Conservation (phyloP, 2,888 invertebrate species). For the Pasiphila rectangulata region DNA sequence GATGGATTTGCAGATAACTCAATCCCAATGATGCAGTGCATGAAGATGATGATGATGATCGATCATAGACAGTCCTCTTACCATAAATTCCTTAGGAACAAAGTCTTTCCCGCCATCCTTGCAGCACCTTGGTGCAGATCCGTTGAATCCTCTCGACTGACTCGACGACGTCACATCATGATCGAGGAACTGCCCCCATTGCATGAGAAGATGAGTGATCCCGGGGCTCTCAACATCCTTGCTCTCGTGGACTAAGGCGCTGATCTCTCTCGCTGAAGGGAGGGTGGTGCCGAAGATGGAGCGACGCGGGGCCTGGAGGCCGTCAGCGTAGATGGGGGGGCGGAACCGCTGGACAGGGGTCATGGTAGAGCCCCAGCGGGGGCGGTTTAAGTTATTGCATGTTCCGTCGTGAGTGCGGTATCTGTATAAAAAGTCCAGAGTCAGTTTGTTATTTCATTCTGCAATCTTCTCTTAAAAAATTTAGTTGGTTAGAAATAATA, state of each 20-base stretch:
- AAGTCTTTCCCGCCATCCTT: conserved; percentile 81
- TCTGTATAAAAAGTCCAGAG: conserved; percentile 42
- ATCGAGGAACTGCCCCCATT: conserved; percentile 95
- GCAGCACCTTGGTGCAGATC: conserved; percentile 89
- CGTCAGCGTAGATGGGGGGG: conserved; percentile 91
- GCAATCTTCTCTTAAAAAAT: too few species aligned
- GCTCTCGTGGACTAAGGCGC: conserved; percentile 82
- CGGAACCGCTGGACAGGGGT: conserved; percentile 91
- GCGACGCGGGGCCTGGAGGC: conserved; percentile 78
- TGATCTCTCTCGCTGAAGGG: conserved; percentile 89
- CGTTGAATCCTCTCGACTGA: conserved; percentile 88
- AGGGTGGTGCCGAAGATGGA: conserved; percentile 82
- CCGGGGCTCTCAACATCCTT: conserved; percentile 83
- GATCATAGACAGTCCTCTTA: too few species aligned
- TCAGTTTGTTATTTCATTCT: too few species aligned
- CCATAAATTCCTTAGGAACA: conserved; percentile 83
- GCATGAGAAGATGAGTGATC: conserved; percentile 91
- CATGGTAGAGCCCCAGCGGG: conserved; percentile 91
- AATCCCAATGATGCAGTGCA: too few species aligned
- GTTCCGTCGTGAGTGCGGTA: conserved; percentile 94
- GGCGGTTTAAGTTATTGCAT: conserved; percentile 90
- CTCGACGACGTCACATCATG: conserved; percentile 92
- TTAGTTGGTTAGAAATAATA: too few species aligned
- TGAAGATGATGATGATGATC: too few species aligned
- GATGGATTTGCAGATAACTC: too few species aligned